phyloP scores from a whole-genome alignment of 2,797 vertebrate species.

The Siniperca scherzeri region DNA sequence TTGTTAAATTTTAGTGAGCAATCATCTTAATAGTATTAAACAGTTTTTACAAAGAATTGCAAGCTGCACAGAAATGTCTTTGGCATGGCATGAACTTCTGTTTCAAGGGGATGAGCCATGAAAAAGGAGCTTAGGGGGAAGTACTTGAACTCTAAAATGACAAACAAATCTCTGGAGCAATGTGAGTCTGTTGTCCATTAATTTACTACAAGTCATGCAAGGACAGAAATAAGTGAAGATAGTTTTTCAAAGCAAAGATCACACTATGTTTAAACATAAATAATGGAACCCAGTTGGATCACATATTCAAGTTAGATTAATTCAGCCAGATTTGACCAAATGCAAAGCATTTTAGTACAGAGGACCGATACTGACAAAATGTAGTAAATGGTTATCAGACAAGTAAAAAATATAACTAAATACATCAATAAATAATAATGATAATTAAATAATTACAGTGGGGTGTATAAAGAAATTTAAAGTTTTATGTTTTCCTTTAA shows the following conservation, averaged over 20 bases:
- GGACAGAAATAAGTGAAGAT: neutral
- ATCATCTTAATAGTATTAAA: constrained; percentile 53
- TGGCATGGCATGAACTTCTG: constrained; percentile 40
- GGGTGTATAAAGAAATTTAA: neutral
- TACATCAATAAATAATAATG: no score
- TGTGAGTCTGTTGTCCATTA: neutral
- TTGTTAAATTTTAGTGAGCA: constrained; percentile 46
- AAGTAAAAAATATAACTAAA: no score
- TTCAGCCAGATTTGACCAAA: neutral
- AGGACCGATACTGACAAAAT: neutral
- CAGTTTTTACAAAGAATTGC: constrained; percentile 39
- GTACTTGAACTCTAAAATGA: constrained; percentile 40
- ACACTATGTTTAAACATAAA: neutral
- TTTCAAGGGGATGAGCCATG: constrained; percentile 52
- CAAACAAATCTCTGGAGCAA: constrained; percentile 16
- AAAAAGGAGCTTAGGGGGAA: constrained; percentile 17
- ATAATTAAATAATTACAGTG: neutral
- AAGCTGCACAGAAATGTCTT: constrained; percentile 47
- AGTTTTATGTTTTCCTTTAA: no score
- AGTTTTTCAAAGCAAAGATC: neutral
- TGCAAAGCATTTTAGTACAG: neutral
- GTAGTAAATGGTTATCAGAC: neutral
- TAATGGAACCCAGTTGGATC: neutral
- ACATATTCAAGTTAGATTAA: neutral
- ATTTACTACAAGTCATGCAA: neutral